These are phyloP conservation scores for Halcyon smyrnensis DNA, from an alignment of 2,797 vertebrate genomes.

Conservation along the genomic window DNA sequence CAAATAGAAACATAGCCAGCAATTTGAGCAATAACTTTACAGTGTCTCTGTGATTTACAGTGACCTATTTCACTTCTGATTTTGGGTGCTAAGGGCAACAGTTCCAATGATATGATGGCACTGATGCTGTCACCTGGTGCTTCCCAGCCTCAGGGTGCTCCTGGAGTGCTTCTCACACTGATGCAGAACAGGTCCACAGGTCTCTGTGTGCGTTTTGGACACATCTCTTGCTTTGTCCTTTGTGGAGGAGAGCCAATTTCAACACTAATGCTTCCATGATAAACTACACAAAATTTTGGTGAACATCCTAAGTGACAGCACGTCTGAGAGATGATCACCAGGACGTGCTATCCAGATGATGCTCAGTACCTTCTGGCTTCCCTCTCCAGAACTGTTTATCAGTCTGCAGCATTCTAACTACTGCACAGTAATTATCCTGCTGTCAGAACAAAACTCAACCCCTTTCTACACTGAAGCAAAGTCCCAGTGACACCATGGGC, in stretches of 20 bases:
- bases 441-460: fast-evolving
- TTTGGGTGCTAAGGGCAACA: not conserved
- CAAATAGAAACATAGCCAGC: not conserved
- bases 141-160: not conserved
- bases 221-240: not conserved
- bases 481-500: not conserved
- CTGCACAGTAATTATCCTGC: not conserved
- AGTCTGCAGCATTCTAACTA: not conserved
- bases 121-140: not conserved
- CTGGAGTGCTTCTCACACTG: not conserved
- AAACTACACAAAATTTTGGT: not conserved
- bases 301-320: not conserved
- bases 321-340: not conserved
- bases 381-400: not conserved
- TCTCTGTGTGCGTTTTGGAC: not conserved
- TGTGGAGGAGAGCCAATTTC: not conserved
- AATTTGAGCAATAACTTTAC: fast-evolving
- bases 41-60: not conserved
- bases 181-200: fast-evolving
- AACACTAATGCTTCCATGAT: not conserved
- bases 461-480: not conserved
- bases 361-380: not conserved
- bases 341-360: not conserved
- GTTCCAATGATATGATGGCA: not conserved
- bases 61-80: not conserved